phyloP scores from a whole-genome alignment of 2,888 invertebrate genomes.

The Coelinius sp. region DNA sequence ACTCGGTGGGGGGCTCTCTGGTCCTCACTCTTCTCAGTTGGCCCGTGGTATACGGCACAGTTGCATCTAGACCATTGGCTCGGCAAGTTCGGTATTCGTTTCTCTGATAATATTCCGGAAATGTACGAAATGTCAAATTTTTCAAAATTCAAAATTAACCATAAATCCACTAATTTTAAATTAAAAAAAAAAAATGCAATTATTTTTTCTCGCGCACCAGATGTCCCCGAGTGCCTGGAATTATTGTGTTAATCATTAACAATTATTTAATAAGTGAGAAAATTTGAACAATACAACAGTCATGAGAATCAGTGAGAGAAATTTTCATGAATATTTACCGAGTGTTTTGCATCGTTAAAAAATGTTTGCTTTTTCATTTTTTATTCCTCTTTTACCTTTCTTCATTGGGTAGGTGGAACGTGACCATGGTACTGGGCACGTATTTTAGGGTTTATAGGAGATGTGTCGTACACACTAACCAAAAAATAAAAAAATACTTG shows the following conservation, averaged over 20 bases:
- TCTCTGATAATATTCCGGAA: slow-evolving; percentile 1
- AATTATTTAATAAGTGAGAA: neutral
- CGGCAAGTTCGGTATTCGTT: slow-evolving; percentile 51
- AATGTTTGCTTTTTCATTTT: neutral
- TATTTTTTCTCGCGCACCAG: neutral
- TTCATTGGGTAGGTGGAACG: slow-evolving; percentile 37
- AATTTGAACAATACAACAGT: neutral
- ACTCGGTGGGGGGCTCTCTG: slow-evolving; percentile 22
- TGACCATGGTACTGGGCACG: slow-evolving; percentile 44
- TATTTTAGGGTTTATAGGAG: slow-evolving; percentile 34
- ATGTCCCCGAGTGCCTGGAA: slow-evolving; percentile 7
- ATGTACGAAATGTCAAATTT: slow-evolving; percentile 19
- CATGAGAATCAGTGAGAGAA: neutral
- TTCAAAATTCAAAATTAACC: neutral
- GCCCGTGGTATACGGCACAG: slow-evolving; percentile 63
- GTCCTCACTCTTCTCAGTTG: slow-evolving; percentile 55
- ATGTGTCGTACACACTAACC: slow-evolving; percentile 18
- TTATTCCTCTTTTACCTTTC: neutral
- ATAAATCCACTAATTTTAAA: neutral
- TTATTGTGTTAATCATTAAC: slow-evolving; percentile 1
- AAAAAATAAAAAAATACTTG: slow-evolving; percentile 1
- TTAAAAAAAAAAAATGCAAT: neutral
- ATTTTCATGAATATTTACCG: slow-evolving; percentile 6
- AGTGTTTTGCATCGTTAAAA: slow-evolving; percentile 19
- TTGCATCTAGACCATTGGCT: slow-evolving; percentile 66